Evolutionary conservation across 1,140 invertebrate genomes (phyloP).

Genomic region (Calycopis cecrops): DNA sequence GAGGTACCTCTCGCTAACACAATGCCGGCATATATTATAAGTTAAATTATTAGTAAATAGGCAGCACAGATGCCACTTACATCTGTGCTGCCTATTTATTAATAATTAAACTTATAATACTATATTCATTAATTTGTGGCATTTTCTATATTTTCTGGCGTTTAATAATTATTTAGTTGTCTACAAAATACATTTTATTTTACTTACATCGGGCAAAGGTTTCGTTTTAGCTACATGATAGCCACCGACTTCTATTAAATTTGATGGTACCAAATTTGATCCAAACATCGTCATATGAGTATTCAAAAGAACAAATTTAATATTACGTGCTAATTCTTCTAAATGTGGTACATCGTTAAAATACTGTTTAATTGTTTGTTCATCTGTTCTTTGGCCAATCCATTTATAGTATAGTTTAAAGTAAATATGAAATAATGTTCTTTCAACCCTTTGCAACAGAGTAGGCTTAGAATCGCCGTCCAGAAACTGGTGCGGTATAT

Average conservation of each 20-base stretch:
- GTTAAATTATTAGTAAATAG: too few relatives aligned
- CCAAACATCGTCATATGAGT: neutral
- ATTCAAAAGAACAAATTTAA: neutral
- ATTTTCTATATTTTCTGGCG: too few relatives aligned
- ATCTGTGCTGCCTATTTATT: too few relatives aligned
- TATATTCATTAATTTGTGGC: too few relatives aligned
- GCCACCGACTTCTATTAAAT: constrained; percentile 1
- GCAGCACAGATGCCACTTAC: too few relatives aligned
- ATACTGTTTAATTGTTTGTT: neutral
- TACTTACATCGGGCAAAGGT: neutral
- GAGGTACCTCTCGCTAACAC: too few relatives aligned
- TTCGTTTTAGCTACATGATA: neutral
- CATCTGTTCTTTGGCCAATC: neutral
- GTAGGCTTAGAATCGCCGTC: constrained; percentile 2
- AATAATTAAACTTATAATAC: too few relatives aligned
- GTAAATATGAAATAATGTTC: neutral
- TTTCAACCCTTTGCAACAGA: neutral
- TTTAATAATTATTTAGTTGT: too few relatives aligned
- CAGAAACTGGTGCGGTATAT: neutral
- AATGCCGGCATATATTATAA: too few relatives aligned
- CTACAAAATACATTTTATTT: too few relatives aligned
- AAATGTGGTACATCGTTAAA: constrained; percentile 1
- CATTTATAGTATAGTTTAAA: constrained; percentile 1
- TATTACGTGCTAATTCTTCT: neutral
- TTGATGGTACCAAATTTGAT: neutral